phyloP scores from a whole-genome alignment of 2,797 vertebrate genomes.

The Australoheros facetus region DNA sequence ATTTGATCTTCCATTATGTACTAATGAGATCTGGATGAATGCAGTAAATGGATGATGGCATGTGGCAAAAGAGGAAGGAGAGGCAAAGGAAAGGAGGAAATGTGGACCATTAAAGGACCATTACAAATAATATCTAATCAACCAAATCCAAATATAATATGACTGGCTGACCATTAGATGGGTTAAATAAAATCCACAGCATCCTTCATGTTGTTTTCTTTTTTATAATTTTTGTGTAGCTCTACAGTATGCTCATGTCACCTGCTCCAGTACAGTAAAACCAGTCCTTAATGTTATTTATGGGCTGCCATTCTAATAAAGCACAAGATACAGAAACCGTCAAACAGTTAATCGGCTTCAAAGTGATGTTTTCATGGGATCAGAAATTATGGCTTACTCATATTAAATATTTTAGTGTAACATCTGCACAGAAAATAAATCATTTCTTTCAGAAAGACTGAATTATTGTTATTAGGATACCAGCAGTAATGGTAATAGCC shows the following conservation, averaged over 20 bases:
- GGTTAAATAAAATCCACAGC: too few species aligned
- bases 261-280: constrained; percentile 10
- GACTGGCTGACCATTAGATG: background rate
- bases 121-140: background rate
- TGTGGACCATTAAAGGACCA: background rate
- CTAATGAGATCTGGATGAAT: constrained; percentile 48
- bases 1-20: constrained; percentile 46
- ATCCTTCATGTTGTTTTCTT: too few species aligned
- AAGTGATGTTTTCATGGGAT: constrained; percentile 32
- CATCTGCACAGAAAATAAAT: background rate
- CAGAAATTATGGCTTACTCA: background rate
- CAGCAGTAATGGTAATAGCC: background rate
- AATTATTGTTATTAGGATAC: background rate
- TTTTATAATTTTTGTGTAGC: background rate
- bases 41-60: constrained; percentile 15
- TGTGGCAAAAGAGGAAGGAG: constrained; percentile 10
- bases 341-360: background rate
- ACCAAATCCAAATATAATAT: too few species aligned
- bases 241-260: constrained; percentile 4
- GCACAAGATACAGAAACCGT: constrained; percentile 3
- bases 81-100: background rate
- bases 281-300: background rate
- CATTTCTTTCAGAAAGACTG: background rate
- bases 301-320: constrained; percentile 4
- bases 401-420: constrained; percentile 7